Conservation (phyloP, 2,797 vertebrate species). For the Varecia variegata region DNA sequence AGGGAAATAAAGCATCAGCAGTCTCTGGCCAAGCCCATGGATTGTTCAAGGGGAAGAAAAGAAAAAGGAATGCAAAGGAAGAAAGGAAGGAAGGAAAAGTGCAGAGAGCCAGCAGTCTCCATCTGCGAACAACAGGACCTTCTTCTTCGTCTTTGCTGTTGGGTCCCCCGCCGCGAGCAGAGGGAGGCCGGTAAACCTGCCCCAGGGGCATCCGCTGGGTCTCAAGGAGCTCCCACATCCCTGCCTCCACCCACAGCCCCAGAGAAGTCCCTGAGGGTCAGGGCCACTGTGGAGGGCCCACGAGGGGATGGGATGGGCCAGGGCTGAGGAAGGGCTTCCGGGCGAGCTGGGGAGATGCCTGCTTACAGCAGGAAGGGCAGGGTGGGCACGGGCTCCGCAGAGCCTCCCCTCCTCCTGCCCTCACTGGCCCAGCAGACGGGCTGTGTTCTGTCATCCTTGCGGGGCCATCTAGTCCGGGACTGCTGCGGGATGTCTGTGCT, state of each 20-base stretch:
- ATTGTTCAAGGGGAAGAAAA: constrained; percentile 9
- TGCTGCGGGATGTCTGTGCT: neutral
- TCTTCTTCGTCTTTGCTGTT: neutral
- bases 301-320: fast-evolving
- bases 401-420: fast-evolving
- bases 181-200: too few relatives aligned
- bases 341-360: neutral
- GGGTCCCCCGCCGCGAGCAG: neutral
- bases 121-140: neutral
- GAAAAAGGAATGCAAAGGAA: neutral
- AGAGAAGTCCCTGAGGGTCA: neutral
- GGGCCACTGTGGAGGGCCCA: neutral
- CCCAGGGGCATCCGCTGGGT: too few relatives aligned
- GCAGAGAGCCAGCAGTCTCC: neutral
- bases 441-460: neutral
- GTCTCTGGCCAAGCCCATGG: neutral
- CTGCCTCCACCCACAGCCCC: too few relatives aligned
- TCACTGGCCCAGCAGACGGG: neutral
- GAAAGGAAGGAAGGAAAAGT: neutral
- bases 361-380: neutral
- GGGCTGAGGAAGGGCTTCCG: neutral
- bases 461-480: neutral
- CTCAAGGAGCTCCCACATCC: neutral
- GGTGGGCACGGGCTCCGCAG: too few relatives aligned
- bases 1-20: neutral